These are phyloP conservation scores for Acrobasis repandana DNA, from an alignment of 2,888 invertebrate species.

Conservation along the genomic window DNA sequence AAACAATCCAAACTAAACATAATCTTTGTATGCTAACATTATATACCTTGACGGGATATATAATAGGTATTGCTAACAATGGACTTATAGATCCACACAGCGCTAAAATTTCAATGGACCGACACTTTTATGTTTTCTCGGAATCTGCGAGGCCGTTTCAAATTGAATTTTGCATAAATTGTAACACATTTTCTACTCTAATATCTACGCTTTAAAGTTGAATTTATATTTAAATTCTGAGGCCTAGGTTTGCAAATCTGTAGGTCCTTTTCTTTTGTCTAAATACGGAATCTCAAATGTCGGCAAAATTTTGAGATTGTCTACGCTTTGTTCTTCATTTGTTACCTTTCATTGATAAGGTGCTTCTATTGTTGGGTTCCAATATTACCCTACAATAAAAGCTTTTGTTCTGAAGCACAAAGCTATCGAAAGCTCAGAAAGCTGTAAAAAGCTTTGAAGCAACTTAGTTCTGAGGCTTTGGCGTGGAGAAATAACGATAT, in stretches of 20 bases:
- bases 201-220: not conserved
- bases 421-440: too few relatives aligned
- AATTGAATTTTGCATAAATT: conserved; percentile 17
- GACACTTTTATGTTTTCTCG: conserved; percentile 53
- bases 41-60: not conserved
- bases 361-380: not conserved
- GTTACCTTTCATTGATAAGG: conserved; percentile 22
- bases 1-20: not conserved
- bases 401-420: not conserved
- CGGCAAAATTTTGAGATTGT: conserved; percentile 16
- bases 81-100: conserved; percentile 32
- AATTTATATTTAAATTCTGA: not conserved
- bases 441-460: too few relatives aligned
- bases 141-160: conserved; percentile 29
- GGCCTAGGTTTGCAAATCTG: conserved; percentile 21
- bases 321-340: conserved; percentile 21
- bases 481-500: too few relatives aligned
- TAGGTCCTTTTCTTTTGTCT: conserved; percentile 58
- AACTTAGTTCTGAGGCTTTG: too few relatives aligned
- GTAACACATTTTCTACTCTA: not conserved
- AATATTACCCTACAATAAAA: not conserved
- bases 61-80: conserved; percentile 25
- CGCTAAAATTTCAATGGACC: conserved; percentile 58
- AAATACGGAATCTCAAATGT: conserved; percentile 48
- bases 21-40: not conserved